A percentile compares a stretch with the other conserved stretches of the same genome.
These are phyloP conservation scores for Belonocnema kinseyi DNA, from an alignment of 1,140 invertebrate genomes.

Conservation along the genomic window DNA sequence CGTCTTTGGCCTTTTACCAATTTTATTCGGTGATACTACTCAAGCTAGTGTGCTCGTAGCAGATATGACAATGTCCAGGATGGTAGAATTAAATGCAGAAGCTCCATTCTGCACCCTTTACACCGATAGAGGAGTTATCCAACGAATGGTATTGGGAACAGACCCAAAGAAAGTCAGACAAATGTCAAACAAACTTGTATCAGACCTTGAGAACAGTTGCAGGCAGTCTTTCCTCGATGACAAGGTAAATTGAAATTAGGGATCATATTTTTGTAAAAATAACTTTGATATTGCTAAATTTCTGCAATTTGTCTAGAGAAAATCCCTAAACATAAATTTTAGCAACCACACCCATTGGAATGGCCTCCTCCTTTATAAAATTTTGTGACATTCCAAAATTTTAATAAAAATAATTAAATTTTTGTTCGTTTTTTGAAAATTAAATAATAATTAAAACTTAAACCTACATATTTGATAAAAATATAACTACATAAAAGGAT, in stretches of 20 bases:
- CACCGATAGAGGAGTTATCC: conserved; percentile 79
- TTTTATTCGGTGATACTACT: conserved; percentile 37
- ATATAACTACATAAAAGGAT: too few relatives aligned
- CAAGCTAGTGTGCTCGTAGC: conserved; percentile 77
- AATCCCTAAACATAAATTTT: not conserved
- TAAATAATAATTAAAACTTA: too few relatives aligned
- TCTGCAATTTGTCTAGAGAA: not conserved
- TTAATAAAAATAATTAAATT: too few relatives aligned
- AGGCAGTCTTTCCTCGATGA: conserved; percentile 63
- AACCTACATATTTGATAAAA: too few relatives aligned
- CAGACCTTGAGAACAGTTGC: conserved; percentile 78
- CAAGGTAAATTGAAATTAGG: conserved; percentile 47
- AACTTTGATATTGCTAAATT: too few relatives aligned
- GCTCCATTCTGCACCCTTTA: conserved; percentile 79
- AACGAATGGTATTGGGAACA: conserved; percentile 78
- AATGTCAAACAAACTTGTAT: conserved; percentile 78
- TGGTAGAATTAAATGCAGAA: conserved; percentile 79
- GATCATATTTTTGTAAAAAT: not conserved
- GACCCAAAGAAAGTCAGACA: conserved; percentile 79
- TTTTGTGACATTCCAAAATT: too few relatives aligned
- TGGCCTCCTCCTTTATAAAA: too few relatives aligned
- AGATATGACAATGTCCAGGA: conserved; percentile 79
- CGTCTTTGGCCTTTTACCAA: conserved; percentile 38
- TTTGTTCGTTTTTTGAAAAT: too few relatives aligned
- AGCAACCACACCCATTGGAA: too few relatives aligned